Base-by-base conservation (phyloP, 2,888 invertebrate genomes). In the Bombylius major region DNA sequence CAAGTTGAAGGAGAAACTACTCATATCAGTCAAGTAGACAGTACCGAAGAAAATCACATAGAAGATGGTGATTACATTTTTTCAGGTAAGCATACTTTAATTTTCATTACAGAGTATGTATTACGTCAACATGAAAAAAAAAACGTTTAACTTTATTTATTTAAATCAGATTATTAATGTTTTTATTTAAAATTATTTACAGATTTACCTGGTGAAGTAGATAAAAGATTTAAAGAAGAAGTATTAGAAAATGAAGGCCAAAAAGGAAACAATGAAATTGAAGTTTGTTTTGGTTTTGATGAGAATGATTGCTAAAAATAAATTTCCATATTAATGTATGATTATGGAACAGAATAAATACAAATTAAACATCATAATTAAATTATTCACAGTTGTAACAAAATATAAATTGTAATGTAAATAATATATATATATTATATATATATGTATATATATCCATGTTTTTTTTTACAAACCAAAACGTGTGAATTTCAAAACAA, bases 201-300 rank as follows among this genome's bases (percentile, higher is more conserved):
- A 76, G 77, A 75, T 64, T 62, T 77, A 56, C 71, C 72, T 58
- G 72, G 73, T 56, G 76, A 75, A 60, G 76, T 76, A 59, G 73
- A 74, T 4, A 60, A 76, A 44, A 70, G 72, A 58, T 67, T 68
- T 5, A 71, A 71, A 36, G 66, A 71, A 61, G 68, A 71, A 61
- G 63, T 55, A 14, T 34, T 45, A 47, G 53, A 34, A 11, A n/a
- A 42, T 50, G 53, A 47, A 47, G 50, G 33, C 36, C 46, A 31
- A 55, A 55, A 44, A 36, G 54, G 6, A 12, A 54, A 13, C 64
- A 82, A 82, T 63, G 89, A 89, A 60, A 84, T 88, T 73, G 82
- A 87, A 67, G 83, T 83, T 23, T 90, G 89, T 70, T 90, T 90
- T 63, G 89, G 89, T 4, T 89, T 90, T 74, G 89, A 89, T 71